phyloP scores from a whole-genome alignment of 2,888 invertebrate species.

The Drosophila acutilabella region DNA sequence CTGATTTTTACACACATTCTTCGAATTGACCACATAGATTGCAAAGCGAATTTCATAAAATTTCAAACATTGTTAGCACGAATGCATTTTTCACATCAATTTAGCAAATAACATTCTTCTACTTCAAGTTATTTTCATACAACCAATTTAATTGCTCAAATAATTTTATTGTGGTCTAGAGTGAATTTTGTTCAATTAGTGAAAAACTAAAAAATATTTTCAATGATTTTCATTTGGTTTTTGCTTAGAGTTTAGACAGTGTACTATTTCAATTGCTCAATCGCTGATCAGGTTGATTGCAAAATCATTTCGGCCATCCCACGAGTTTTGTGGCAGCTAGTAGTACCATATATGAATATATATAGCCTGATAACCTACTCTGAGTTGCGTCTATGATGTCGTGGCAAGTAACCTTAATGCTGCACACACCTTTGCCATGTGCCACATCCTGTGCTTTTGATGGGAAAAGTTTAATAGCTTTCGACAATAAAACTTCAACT shows the following conservation, averaged over 20 bases:
- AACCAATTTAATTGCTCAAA: neutral
- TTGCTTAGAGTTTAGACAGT: conserved; percentile 18
- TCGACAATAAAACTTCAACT: conserved; percentile 82
- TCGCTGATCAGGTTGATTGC: conserved; percentile 49
- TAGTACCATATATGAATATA: conserved; percentile 44
- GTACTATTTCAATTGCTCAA: conserved; percentile 38
- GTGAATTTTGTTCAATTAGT: neutral
- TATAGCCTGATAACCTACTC: conserved; percentile 49
- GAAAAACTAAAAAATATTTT: neutral
- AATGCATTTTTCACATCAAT: neutral
- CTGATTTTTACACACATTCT: conserved; percentile 41
- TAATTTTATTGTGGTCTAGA: conserved; percentile 12
- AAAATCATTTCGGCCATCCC: conserved; percentile 41
- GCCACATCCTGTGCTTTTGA: conserved; percentile 73
- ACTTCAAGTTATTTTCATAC: neutral
- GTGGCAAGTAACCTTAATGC: conserved; percentile 68
- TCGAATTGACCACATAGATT: conserved; percentile 30
- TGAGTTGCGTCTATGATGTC: conserved; percentile 16
- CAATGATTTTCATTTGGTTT: neutral
- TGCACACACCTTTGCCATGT: conserved; percentile 71
- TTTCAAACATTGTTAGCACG: neutral
- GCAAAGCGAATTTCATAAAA: conserved; percentile 1
- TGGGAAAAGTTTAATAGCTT: conserved; percentile 83
- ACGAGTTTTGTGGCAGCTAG: conserved; percentile 11
- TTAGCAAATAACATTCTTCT: neutral